A percentile compares a stretch with the other conserved stretches of the same genome.
These are phyloP conservation scores for Sparus aurata DNA, from an alignment of 2,797 vertebrate genomes.

Conservation along the genomic window DNA sequence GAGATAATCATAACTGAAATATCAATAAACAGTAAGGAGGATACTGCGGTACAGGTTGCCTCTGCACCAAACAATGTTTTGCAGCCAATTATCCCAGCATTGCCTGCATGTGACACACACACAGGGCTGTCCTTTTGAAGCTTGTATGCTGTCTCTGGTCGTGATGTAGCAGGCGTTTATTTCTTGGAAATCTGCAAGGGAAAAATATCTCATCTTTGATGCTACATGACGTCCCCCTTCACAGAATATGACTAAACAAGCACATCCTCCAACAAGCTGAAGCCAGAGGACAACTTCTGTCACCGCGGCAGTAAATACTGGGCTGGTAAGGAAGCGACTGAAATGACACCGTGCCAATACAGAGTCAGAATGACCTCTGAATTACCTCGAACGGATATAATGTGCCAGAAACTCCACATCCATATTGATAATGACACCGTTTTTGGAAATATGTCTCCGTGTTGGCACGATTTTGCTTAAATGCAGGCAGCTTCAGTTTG, in stretches of 20 bases:
- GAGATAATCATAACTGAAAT: slow-evolving; percentile 21
- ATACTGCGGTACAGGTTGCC: slow-evolving; percentile 36
- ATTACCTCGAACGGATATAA: slow-evolving; percentile 11
- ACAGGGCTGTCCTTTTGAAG: slow-evolving; percentile 69
- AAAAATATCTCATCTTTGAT: slow-evolving; percentile 73
- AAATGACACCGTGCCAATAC: slow-evolving; percentile 25
- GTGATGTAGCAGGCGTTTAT: slow-evolving; percentile 76
- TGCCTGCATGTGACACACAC: slow-evolving; percentile 58
- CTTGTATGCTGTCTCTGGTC: slow-evolving; percentile 72
- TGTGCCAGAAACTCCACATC: slow-evolving; percentile 22
- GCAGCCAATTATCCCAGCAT: slow-evolving; percentile 68
- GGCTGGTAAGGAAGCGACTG: slow-evolving; percentile 14
- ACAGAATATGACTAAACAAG: slow-evolving; percentile 75
- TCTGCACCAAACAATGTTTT: slow-evolving; percentile 55
- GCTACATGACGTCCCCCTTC: slow-evolving; percentile 74
- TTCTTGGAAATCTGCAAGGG: slow-evolving; percentile 69
- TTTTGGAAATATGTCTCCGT: not conserved
- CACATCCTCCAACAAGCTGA: slow-evolving; percentile 49
- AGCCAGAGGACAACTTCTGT: slow-evolving; percentile 67
- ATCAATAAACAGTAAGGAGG: slow-evolving; percentile 28
- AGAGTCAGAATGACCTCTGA: slow-evolving; percentile 28
- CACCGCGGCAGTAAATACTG: slow-evolving; percentile 61
- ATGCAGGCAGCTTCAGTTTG: not conserved
- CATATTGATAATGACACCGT: not conserved
- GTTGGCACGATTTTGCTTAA: not conserved